These are phyloP conservation scores for Gobio gobio DNA, from an alignment of 2,113 vertebrate genomes.

Conservation along the genomic window DNA sequence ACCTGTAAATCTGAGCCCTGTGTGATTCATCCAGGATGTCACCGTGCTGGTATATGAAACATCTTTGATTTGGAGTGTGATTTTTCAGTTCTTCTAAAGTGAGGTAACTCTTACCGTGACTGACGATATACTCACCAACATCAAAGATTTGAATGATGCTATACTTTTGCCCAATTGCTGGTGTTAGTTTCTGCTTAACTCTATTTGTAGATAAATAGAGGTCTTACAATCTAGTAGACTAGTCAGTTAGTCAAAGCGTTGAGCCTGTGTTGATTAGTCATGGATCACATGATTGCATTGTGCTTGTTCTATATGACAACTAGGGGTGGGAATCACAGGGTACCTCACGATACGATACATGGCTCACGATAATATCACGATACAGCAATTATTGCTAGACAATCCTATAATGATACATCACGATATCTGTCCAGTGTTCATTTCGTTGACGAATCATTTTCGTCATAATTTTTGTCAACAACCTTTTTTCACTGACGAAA, in stretches of 20 bases:
- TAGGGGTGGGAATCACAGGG: too few relatives aligned
- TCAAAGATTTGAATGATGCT: not conserved
- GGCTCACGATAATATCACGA: too few relatives aligned
- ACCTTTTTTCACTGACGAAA: too few relatives aligned
- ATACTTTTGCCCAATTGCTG: not conserved
- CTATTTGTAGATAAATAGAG: not conserved
- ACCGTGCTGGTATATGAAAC: not conserved
- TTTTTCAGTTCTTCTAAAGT: not conserved
- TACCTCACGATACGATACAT: too few relatives aligned
- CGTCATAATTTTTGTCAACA: too few relatives aligned
- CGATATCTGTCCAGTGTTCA: too few relatives aligned
- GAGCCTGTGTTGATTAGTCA: not conserved
- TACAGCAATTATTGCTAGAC: too few relatives aligned
- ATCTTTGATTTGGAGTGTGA: slow-evolving; percentile 19
- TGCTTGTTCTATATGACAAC: not conserved
- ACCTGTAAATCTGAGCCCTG: slow-evolving; percentile 3
- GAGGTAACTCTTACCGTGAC: not conserved
- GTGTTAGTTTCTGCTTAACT: not conserved
- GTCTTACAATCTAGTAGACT: not conserved
- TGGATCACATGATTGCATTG: not conserved
- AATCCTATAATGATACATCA: too few relatives aligned
- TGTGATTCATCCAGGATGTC: slow-evolving; percentile 21
- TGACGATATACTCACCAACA: not conserved
- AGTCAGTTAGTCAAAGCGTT: not conserved
- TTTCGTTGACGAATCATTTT: too few relatives aligned